Conservation (phyloP, 2,888 invertebrate species). For the Fabriciana adippe region DNA sequence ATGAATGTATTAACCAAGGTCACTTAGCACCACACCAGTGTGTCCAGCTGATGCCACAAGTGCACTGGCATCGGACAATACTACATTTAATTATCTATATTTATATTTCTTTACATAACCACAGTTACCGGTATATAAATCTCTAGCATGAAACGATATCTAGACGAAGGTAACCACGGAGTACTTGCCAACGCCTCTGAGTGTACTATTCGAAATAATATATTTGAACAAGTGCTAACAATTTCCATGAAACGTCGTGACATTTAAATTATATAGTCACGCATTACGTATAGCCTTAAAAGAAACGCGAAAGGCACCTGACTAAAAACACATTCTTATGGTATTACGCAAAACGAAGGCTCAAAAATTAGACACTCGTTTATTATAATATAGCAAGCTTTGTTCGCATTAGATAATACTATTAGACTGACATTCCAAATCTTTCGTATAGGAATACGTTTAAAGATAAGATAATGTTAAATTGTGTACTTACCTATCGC, state of each 20-base stretch:
- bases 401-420: conserved; percentile 56
- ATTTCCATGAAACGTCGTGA: conserved; percentile 33
- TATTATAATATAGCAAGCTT: conserved; percentile 55
- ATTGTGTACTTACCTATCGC: conserved; percentile 4
- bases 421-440: conserved; percentile 56
- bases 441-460: conserved; percentile 46
- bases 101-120: conserved; percentile 28
- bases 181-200: not conserved
- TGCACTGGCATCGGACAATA: conserved; percentile 38
- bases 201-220: conserved; percentile 1
- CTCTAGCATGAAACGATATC: conserved; percentile 6
- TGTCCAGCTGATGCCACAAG: conserved; percentile 34
- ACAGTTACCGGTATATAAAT: conserved; percentile 14
- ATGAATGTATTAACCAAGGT: conserved; percentile 47
- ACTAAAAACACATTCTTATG: conserved; percentile 34
- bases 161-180: conserved; percentile 14
- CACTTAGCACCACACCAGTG: conserved; percentile 60
- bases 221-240: not conserved
- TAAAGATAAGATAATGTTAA: conserved; percentile 65
- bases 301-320: conserved; percentile 25
- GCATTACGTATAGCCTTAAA: conserved; percentile 20
- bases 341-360: conserved; percentile 35
- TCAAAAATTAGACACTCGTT: conserved; percentile 34
- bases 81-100: conserved; percentile 28
- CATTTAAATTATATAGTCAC: conserved; percentile 35